Conservation (phyloP, 2,888 invertebrate genomes). For the Temnothorax unifasciatus region DNA sequence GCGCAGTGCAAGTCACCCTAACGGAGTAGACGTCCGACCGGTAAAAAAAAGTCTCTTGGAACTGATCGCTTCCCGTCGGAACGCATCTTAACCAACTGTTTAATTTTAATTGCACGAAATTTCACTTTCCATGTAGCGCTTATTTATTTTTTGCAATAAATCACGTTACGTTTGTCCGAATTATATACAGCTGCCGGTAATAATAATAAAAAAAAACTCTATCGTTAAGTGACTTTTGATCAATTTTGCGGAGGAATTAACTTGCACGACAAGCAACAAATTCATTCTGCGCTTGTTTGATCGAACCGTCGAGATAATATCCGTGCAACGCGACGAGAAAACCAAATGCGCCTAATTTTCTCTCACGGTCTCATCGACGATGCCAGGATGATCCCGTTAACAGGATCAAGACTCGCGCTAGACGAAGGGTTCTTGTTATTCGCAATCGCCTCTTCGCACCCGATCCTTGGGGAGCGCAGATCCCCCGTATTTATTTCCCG, state of each 20-base stretch:
- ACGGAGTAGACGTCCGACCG: slow-evolving; percentile 63
- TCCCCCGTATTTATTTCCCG: slow-evolving; percentile 60
- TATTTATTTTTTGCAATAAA: not conserved
- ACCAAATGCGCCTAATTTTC: slow-evolving; percentile 70
- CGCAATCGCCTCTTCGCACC: slow-evolving; percentile 75
- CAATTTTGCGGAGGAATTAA: not conserved
- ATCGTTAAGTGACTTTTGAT: not conserved
- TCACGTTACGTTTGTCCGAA: not conserved
- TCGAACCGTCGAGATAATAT: slow-evolving; percentile 26
- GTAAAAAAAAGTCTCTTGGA: not conserved
- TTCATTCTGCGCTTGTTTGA: not conserved
- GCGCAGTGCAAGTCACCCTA: slow-evolving; percentile 79
- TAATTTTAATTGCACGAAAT: not conserved
- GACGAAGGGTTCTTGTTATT: slow-evolving; percentile 83
- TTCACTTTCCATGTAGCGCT: not conserved
- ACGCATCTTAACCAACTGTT: not conserved
- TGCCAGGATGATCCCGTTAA: slow-evolving; percentile 83
- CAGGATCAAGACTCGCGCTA: slow-evolving; percentile 82
- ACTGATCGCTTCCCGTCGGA: not conserved
- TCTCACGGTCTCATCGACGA: slow-evolving; percentile 70
- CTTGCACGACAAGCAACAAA: not conserved
- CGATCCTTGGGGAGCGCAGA: slow-evolving; percentile 81
- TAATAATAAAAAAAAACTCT: slow-evolving; percentile 10
- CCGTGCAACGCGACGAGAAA: slow-evolving; percentile 55
- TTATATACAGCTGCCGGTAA: not conserved